Evolutionary conservation across 2,888 invertebrate genomes (phyloP).

Genomic region (Clanis bilineata): DNA sequence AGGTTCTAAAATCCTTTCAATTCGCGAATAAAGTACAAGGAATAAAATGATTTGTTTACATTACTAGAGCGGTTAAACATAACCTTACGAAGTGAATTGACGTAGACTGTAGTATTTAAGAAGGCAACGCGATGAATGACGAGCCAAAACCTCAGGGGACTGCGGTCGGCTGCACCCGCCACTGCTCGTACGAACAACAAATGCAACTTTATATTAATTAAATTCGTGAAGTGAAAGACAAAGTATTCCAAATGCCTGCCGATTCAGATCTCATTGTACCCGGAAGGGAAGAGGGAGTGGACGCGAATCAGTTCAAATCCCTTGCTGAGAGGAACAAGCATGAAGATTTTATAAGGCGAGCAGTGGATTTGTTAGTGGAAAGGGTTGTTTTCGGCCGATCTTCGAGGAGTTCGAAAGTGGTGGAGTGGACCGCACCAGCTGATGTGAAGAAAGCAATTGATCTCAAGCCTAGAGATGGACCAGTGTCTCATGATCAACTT

Average conservation of each 20-base stretch:
- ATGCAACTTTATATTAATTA: constrained; percentile 42
- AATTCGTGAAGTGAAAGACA: constrained; percentile 38
- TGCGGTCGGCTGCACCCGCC: constrained; percentile 58
- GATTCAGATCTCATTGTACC: constrained; percentile 70
- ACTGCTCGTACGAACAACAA: constrained; percentile 33
- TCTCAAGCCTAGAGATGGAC: constrained; percentile 82
- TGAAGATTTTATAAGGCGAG: constrained; percentile 87
- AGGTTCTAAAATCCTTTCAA: neutral
- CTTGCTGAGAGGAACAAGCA: constrained; percentile 84
- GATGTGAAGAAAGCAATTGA: constrained; percentile 86
- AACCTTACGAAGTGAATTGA: constrained; percentile 75
- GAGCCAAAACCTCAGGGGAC: constrained; percentile 64
- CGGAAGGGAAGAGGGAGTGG: constrained; percentile 54
- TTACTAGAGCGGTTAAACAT: constrained; percentile 37
- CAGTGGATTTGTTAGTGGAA: constrained; percentile 87
- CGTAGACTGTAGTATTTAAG: constrained; percentile 71
- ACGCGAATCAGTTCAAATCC: constrained; percentile 77
- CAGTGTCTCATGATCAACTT: constrained; percentile 86
- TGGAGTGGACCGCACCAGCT: constrained; percentile 91
- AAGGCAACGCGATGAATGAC: constrained; percentile 58
- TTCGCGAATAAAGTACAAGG: constrained; percentile 1
- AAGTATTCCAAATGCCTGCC: constrained; percentile 64
- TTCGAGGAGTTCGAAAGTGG: constrained; percentile 86
- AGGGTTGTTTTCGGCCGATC: constrained; percentile 90
- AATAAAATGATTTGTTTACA: constrained; percentile 22